phyloP scores from a whole-genome alignment of 1,140 invertebrate genomes.

The Neodiprion fabricii region DNA sequence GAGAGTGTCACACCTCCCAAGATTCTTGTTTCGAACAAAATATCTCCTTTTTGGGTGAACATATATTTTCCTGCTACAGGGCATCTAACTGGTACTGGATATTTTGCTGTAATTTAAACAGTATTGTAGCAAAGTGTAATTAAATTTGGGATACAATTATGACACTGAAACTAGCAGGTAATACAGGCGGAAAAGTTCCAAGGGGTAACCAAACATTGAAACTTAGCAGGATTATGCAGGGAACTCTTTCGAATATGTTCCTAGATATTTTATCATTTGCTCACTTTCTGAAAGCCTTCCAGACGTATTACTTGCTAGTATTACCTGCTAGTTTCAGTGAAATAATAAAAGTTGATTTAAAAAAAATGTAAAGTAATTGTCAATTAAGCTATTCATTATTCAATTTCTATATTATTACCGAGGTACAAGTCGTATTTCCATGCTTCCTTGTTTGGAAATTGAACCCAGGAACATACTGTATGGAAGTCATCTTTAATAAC shows the following conservation, averaged over 20 bases:
- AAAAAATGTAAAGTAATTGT: no score
- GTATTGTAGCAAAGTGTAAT: not conserved
- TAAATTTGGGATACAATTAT: no score
- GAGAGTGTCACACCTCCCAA: conserved; percentile 92
- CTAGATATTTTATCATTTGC: no score
- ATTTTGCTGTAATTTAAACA: conserved; percentile 71
- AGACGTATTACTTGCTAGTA: no score
- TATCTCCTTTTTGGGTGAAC: conserved; percentile 88
- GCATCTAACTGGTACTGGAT: conserved; percentile 91
- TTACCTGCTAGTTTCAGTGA: not conserved
- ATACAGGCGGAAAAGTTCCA: no score
- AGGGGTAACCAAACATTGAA: no score
- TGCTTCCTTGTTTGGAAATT: conserved; percentile 82
- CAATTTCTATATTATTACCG: conserved; percentile 54
- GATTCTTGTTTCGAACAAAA: conserved; percentile 90
- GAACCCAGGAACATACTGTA: conserved; percentile 93
- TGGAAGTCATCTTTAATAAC: conserved; percentile 90
- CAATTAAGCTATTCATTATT: not conserved
- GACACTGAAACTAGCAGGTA: not conserved
- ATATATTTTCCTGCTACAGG: conserved; percentile 96
- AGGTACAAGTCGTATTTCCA: conserved; percentile 92
- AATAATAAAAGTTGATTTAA: not conserved
- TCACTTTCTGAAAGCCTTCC: no score
- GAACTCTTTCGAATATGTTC: no score
- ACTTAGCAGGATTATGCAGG: no score